Base-by-base conservation (phyloP, 2,113 vertebrate genomes). In the Stomatorhinus ivindoensis region DNA sequence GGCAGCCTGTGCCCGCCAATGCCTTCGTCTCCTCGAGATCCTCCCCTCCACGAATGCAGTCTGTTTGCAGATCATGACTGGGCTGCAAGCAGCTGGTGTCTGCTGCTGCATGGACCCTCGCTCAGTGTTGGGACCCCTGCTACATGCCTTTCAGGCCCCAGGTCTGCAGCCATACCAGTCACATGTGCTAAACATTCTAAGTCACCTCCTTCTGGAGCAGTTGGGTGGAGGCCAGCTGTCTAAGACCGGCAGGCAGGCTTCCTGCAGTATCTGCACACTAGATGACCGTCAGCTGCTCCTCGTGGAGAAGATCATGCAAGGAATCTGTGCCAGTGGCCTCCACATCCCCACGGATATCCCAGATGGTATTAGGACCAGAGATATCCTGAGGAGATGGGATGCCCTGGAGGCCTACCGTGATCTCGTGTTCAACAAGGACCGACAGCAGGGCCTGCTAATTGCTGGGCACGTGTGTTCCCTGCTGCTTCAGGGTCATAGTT, bases 71-170 rank as follows among this genome's bases (percentile, higher is more conserved):
- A 95, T 99, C 13, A 95, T 99, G 44, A 96, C 95, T 0, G 98
- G 98, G 1, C 88, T 99, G 3, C 96, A 97, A 89, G 96, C 93
- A 2, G 96, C 97, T 8, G 98, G 98, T 1, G 97, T 99, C 91
- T 99, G 98, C 94, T 99, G 98, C 91, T 99, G 98, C 90, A 99
- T 99, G 97, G 98, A 99, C 89, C 98, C 98, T 0, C 96, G 94
- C 76, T 97, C 97, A 3, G 96, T 99, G 0, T 96, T 99, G 31
- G 89, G 92, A 27, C 98, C 98, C 1, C 92, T 99, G 93, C 96
- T 99, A 87, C 95, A 94, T 87, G 97, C 97, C 91, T 98, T 98
- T 90, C 95, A 96, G 51, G 93, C 96, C 48, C 97, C 97, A 13
- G 93, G 94, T 6, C 93, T 98, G 93, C 97, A 96, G 88, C 95